These are phyloP conservation scores for Bemisia tabaci DNA, from an alignment of 1,140 invertebrate genomes.

Conservation along the genomic window DNA sequence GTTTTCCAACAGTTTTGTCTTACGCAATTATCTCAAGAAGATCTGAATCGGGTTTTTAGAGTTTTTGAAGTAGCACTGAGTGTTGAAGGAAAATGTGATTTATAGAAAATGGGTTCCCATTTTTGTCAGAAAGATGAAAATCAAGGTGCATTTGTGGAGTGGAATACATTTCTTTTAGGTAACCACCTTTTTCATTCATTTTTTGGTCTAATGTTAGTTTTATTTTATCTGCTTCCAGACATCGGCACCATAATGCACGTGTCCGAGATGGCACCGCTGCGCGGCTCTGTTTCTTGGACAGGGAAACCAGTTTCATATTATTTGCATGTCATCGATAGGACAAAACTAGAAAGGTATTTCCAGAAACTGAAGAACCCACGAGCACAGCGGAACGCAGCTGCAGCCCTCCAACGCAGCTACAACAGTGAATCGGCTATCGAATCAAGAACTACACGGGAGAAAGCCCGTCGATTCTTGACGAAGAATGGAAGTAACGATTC, in stretches of 20 bases:
- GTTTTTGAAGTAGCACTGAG: too few species aligned
- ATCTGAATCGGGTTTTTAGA: too few species aligned
- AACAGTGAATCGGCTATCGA: not conserved
- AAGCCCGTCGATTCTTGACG: not conserved
- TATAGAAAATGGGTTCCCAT: too few species aligned
- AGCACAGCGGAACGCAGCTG: not conserved
- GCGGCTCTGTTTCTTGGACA: conserved; percentile 95
- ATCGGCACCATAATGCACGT: conserved; percentile 98
- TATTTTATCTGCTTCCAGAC: too few species aligned
- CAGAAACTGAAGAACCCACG: conserved; percentile 69
- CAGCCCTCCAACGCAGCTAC: not conserved
- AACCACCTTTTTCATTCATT: conserved; percentile 4
- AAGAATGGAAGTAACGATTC: not conserved
- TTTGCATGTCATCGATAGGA: conserved; percentile 90
- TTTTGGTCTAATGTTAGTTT: too few species aligned
- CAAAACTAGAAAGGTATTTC: conserved; percentile 92
- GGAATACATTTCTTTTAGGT: not conserved
- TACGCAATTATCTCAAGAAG: too few species aligned
- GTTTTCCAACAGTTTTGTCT: too few species aligned
- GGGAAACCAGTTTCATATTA: conserved; percentile 96
- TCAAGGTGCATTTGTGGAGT: too few species aligned
- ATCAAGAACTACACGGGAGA: not conserved
- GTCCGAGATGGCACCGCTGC: conserved; percentile 83
- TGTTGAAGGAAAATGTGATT: too few species aligned
- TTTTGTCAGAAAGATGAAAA: too few species aligned